Base-by-base conservation (phyloP, 2,888 invertebrate genomes). In the Pherbina coryleti region DNA sequence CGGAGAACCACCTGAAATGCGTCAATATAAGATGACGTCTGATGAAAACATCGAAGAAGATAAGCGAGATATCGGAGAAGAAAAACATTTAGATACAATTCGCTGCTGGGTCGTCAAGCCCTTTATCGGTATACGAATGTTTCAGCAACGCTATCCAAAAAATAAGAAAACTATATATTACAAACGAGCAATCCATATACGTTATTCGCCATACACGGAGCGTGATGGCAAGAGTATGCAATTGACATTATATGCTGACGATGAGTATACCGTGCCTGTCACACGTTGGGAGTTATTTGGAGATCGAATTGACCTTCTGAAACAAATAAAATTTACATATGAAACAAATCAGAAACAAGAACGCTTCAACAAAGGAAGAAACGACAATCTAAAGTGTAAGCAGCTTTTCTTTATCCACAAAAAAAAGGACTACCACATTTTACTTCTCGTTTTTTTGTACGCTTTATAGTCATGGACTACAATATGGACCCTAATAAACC, bases 51-150 rank as follows among this genome's bases (percentile, higher is more conserved):
- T 92, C 28, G 78, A 83, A 0, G 81, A 89, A 0, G 90, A 89
- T 25, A 90, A 90, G 34, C 86, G 81, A 1, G 90, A 91, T 0
- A 86, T 91, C 22, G 77, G 75, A 3, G 84, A 86, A 3, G 94
- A 94, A 84, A 95, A 95, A 85, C 95, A 95, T 87, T 89, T 96
- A 62, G 95, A 95, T 82, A 93, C 95, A 91, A 94, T 95, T 0
- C 86, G 90, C 7, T 93, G 94, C 7, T 96, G 96, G 94, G 94
- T 95, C 0, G 91, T 92, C 80, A 92, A 92, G 74, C 91, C 96
- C 51, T 91, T 92, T 57, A 92, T 96, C 71, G 75, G 91, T 0
- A 77, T 85, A 79, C 77, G 86, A 91, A 94, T 93, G 77, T 94
- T 91, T 80, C 92, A 93, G 78, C 91, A 92, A 81, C 92, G 95